Evolutionary conservation across 2,113 vertebrate species (phyloP).

Genomic region (Cyanoderma ruficeps): DNA sequence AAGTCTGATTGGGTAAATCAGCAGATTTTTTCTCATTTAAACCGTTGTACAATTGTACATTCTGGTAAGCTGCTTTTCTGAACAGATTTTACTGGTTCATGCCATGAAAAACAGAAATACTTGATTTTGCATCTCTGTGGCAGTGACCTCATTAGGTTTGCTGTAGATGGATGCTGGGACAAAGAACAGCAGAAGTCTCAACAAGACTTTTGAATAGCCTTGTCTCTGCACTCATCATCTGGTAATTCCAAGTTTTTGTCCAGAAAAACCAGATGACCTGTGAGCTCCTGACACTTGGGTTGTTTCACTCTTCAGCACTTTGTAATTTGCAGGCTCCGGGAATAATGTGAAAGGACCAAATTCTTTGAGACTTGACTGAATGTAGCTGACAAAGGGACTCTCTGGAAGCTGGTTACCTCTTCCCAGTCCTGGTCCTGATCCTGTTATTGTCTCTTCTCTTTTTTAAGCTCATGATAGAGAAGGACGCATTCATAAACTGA

Average conservation of each 20-base stretch:
- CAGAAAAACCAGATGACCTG: not conserved
- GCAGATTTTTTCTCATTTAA: not conserved
- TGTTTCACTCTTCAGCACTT: not conserved
- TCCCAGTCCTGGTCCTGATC: not conserved
- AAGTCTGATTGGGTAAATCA: not conserved
- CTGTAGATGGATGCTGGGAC: not conserved
- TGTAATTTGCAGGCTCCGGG: not conserved
- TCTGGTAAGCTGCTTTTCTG: not conserved
- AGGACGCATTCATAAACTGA: not conserved
- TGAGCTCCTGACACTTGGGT: not conserved
- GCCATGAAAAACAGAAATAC: not conserved
- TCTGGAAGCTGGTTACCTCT: not conserved
- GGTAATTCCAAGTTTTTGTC: not conserved
- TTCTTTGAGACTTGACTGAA: not conserved
- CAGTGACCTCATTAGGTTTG: not conserved
- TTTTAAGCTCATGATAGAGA: not conserved
- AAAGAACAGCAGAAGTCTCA: not conserved
- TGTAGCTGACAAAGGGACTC: not conserved
- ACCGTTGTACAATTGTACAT: fast-evolving
- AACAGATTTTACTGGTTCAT: not conserved
- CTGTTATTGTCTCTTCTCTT: not conserved
- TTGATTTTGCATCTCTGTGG: not conserved
- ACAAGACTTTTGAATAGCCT: not conserved
- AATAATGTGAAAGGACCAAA: not conserved
- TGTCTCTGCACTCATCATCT: not conserved